Base-by-base conservation (phyloP, 2,797 vertebrate genomes). In the Leptatherina wallacei region DNA sequence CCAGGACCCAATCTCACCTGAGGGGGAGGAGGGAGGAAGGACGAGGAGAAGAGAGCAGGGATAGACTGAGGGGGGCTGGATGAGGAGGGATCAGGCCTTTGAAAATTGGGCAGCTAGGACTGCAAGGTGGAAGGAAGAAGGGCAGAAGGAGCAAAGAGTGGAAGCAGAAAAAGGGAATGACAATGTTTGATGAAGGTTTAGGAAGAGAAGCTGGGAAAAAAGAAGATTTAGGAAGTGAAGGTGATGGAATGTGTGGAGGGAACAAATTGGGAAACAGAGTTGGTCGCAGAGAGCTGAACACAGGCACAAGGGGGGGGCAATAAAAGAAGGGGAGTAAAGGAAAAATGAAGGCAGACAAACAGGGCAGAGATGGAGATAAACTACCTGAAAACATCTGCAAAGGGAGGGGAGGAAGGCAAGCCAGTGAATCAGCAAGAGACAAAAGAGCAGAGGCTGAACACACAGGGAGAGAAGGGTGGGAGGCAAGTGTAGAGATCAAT, bases 401-500 rank as follows among this genome's bases (percentile, higher is more conserved):
- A 72, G 27, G 47, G 57, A 72, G 42, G 65, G 58, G 77, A 47
- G 64, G 57, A 74, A 63, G 73, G 80, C n/a, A 1, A 79, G 58
- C 0, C 24, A 77, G 71, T 59, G 78, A 83, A 81, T 84, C 75
- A 81, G 65, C 66, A 69, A 65, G 81, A 88, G 82, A 67, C 27
- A 54, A 81, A 74, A 70, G 55, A 84, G 77, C 6, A 58, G 36
- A 75, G 71, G 81, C 69, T 24, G 57, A 73, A 76, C 67, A 29
- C 49, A 61, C 68, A 60, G 74, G 54, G 79, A 61, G 72, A 72
- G 74, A 61, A 62, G 61, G 69, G 75, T 63, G 75, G 78, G 75
- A 82, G 84, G 68, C 2, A 36, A 81, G 73, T 13, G 55, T 61
- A 80, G 59, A 77, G 83, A 85, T 85, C 84, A 75, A 89, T 88